Base-by-base conservation (phyloP, 92 coral and sea anemone genomes). In the Scolanthus callimorphus region DNA sequence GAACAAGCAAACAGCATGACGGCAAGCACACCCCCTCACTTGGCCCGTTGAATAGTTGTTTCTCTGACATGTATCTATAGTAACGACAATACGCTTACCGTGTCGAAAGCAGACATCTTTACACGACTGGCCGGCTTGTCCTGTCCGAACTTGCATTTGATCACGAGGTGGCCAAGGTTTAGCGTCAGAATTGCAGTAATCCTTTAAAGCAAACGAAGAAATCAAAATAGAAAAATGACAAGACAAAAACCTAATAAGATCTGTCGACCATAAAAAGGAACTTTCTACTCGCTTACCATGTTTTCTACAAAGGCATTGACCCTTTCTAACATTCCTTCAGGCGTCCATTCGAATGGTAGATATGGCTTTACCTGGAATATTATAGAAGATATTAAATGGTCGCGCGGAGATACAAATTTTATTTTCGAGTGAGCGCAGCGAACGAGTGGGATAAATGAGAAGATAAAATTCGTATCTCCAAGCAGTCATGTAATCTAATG, bases 81-180 rank as follows among this genome's bases (percentile, higher is more conserved):
- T n/a, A n/a, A n/a, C n/a, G n/a, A n/a, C n/a, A n/a, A n/a, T n/a
- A n/a, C n/a, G n/a, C n/a, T n/a, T n/a, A 90, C 97, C 97, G 26
- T 71, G 71, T 30, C 45, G 38, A 63, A 70, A 64, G 50, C 97
- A 90, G 26, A 74, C 81, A 13, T 90, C 83, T 37, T 72, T 67
- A 39, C 97, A 90, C 1, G 97, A 90, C 28, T 76, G 70, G 13
- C 86, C 89, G 8, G 50, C 47, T 23, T 46, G 62, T 20, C 94
- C 88, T 51, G 71, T 46, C 1, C 57, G 49, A 20, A 75, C 49
- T n/a, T 55, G 74, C 70, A 63, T 53, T 44, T 90, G 79, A 2
- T 80, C 62, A 38, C 69, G 49, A 13, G 89, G 97, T 22, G 97
- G 97, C 97, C 97, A 90, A 11, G 67, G 25, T 26, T 63, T 70